A percentile compares a stretch with the other conserved stretches of the same genome.
These are phyloP conservation scores for Pollenia angustigena DNA, from an alignment of 2,888 invertebrate genomes.

Conservation along the genomic window DNA sequence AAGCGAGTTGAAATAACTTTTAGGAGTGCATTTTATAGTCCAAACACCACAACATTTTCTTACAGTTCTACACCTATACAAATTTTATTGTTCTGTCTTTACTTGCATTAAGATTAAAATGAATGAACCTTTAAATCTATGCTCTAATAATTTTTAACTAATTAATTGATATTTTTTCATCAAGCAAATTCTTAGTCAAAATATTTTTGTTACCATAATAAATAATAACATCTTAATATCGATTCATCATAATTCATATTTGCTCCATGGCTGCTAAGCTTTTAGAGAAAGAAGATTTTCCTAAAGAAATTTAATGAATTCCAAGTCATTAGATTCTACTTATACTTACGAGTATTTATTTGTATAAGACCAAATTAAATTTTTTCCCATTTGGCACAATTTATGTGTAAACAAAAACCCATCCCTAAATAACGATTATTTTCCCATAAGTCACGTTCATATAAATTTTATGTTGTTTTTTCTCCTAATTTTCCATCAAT, in stretches of 20 bases:
- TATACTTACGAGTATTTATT: not conserved
- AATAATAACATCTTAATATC: not conserved
- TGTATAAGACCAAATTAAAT: slow-evolving; percentile 19
- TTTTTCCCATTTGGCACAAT: not conserved
- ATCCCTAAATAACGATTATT: slow-evolving; percentile 29
- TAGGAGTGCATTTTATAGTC: no score
- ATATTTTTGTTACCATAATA: not conserved
- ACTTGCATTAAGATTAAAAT: no score
- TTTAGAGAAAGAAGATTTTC: not conserved
- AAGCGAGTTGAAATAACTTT: no score
- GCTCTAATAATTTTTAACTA: no score
- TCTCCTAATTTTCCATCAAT: slow-evolving; percentile 48
- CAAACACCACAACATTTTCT: no score
- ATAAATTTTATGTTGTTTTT: not conserved
- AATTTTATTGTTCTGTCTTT: no score
- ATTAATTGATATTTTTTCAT: no score
- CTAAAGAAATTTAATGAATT: not conserved
- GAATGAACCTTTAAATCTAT: no score
- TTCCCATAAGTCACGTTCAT: slow-evolving; percentile 51
- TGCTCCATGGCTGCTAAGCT: no score
- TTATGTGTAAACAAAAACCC: not conserved
- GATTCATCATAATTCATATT: slow-evolving; percentile 3
- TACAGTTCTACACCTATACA: no score
- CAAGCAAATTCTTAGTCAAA: no score
- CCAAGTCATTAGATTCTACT: not conserved